phyloP scores from a whole-genome alignment of 2,797 vertebrate species.

The Sebastes taczanowskii region DNA sequence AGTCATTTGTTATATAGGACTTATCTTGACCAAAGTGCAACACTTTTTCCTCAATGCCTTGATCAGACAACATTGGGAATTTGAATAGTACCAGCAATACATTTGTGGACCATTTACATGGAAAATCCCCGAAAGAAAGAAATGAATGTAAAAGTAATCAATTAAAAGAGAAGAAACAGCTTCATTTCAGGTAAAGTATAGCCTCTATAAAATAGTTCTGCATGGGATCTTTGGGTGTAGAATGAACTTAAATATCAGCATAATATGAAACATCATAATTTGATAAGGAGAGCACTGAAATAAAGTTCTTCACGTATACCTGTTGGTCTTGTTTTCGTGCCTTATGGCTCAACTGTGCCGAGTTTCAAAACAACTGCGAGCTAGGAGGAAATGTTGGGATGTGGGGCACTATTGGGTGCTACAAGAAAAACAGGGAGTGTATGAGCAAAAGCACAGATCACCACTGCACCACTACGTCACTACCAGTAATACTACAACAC shows the following conservation, averaged over 20 bases:
- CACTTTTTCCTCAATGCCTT: background rate
- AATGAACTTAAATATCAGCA: background rate
- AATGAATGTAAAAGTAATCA: background rate
- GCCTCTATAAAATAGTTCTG: background rate
- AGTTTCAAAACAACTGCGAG: conserved; percentile 8
- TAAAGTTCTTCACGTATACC: background rate
- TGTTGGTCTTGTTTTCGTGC: background rate
- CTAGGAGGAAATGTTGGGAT: background rate
- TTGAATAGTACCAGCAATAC: background rate
- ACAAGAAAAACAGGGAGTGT: conserved; percentile 39
- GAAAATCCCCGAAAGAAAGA: background rate
- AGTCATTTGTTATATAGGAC: background rate
- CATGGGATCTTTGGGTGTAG: background rate
- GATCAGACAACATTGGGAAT: background rate
- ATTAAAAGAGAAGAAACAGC: background rate
- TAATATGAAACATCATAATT: background rate
- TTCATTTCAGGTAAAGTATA: background rate
- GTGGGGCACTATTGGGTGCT: conserved; percentile 26
- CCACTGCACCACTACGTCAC: conserved; percentile 65
- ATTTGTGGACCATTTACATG: background rate
- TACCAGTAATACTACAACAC: conserved; percentile 27
- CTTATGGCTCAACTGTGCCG: background rate
- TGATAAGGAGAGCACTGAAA: background rate
- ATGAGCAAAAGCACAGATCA: conserved; percentile 46
- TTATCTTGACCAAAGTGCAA: background rate